Evolutionary conservation across 2,113 vertebrate genomes (phyloP), one percentile per base, ranked within the genome.

Genomic region (Enhydra lutris): DNA sequence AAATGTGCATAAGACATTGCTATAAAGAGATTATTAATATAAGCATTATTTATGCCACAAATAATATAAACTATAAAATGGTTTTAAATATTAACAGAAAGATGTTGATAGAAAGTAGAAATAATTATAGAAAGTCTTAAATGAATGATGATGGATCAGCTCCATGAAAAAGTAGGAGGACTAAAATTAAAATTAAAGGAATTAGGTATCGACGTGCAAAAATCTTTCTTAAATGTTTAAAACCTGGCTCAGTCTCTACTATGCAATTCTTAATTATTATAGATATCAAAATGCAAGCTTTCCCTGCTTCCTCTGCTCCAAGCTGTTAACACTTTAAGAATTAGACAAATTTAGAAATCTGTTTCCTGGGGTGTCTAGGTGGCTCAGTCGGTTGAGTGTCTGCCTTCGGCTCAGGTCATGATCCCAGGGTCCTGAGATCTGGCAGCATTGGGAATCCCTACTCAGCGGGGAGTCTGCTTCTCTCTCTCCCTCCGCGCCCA

Each of bases 181-280:
- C 31, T 34, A 47, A 71, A 36, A 42, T 76, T 29, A n/a, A 96
- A 84, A 69, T 82, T n/a, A 89, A 29, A 42, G 29, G 21, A 47
- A 42, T 36, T 11, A 7, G 14, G 18, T 15, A 57, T 57, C 57
- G 10, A 3, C 63, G 6, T 42, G 26, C 71, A 79, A 71, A 50
- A 71, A 7, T 61, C 52, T 80, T 17, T 55, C 34, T 26, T 23
- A 81, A 63, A 45, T 12, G 52, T 82, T 39, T 26, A 82, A 65
- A 34, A 57, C 4, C 31, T 18, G 24, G 31, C 26, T 24, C 4
- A 4, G 31, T 36, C 39, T 90, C 47, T 55, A 34, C 36, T 10
- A 0, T 24, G 2, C 1, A 2, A 13, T 36, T 71, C 65, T 63
- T 34, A 57, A 8, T 63, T 39, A 15, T 21, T 0, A 0, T 34